Evolutionary conservation across 30 jellyfish, hydroid and myxozoan genomes (phyloP), one percentile per base, ranked within the genome.

Genomic region (Hydractinia symbiolongicarpus): DNA sequence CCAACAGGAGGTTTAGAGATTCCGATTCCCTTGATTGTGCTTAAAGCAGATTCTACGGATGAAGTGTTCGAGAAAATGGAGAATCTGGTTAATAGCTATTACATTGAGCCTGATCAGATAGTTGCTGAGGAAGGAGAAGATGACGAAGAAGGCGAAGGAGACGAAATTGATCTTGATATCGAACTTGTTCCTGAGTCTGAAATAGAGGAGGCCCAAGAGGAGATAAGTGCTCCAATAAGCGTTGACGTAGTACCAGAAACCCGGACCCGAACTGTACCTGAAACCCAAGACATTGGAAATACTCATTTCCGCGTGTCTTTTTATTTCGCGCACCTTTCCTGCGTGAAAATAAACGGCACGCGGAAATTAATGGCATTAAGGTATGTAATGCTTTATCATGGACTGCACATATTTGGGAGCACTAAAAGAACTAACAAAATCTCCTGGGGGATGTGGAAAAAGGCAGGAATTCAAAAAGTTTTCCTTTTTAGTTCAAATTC

Each of bases 91-190:
- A 67, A 67, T 9, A 67, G 77, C 49, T 67, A 67, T 20, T 67
- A 67, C 77, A 9, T 67, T 9, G 77, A 67, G 49, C 77, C 77
- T 9, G 77, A 67, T 67, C 77, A 67, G 77, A 67, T 67, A 14
- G 77, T 67, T 67, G 77, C 14, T 67, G 49, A 9, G 77, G 77
- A 67, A 67, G 77, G 49, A 9, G 77, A 67, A 67, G 77, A 67
- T 9, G 77, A 67, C 49, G 8, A 14, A 9, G 77, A 67, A 14
- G 49, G 49, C 49, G 77, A 67, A 67, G 77, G 49, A 9, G 14
- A 20, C 14, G 44, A 67, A 9, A 14, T 20, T 67, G 77, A 57
- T 57, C 68, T 57, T 57, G 68, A 57, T 57, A 57, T 57, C 68
- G 68, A 57, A 57, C 68, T 57, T 57, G 68, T 57, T 57, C 68